phyloP scores from a whole-genome alignment of 2,797 vertebrate genomes.

The Artibeus jamaicensis region DNA sequence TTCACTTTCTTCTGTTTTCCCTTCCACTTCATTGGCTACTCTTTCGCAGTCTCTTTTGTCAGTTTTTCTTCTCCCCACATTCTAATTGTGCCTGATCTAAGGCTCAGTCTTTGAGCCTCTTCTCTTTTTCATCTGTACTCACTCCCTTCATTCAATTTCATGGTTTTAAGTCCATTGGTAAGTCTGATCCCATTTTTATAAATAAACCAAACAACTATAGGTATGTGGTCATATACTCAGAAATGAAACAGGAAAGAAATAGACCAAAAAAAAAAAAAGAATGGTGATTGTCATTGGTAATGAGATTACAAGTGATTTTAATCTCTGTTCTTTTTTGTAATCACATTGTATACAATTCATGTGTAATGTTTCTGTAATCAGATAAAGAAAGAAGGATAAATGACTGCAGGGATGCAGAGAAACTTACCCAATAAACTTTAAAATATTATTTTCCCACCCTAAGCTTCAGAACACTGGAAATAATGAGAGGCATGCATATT shows the following conservation, averaged over 20 bases:
- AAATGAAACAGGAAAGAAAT: constrained; percentile 10
- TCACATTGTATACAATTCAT: constrained; percentile 5
- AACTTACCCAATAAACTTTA: not conserved
- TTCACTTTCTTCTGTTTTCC: not conserved
- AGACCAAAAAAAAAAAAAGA: not conserved
- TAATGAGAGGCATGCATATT: not conserved
- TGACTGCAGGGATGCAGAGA: not conserved
- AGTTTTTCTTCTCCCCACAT: not conserved
- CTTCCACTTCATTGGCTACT: not conserved
- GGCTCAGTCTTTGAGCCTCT: not conserved
- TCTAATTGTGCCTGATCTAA: not conserved
- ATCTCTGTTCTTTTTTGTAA: constrained; percentile 19
- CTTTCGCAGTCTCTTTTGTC: not conserved
- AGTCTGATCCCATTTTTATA: constrained; percentile 1
- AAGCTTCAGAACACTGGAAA: not conserved
- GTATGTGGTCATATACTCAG: not conserved
- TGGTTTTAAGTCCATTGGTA: not conserved
- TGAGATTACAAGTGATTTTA: constrained; percentile 27
- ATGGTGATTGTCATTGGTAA: not conserved
- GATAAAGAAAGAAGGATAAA: not conserved
- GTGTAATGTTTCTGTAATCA: not conserved
- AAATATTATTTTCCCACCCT: not conserved
- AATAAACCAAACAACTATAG: not conserved
- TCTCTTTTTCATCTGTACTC: not conserved
- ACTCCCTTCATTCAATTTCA: not conserved